A percentile compares a stretch with the other conserved stretches of the same genome.
These are phyloP conservation scores for Eledona agricola DNA, from an alignment of 2,888 invertebrate species.

Conservation along the genomic window DNA sequence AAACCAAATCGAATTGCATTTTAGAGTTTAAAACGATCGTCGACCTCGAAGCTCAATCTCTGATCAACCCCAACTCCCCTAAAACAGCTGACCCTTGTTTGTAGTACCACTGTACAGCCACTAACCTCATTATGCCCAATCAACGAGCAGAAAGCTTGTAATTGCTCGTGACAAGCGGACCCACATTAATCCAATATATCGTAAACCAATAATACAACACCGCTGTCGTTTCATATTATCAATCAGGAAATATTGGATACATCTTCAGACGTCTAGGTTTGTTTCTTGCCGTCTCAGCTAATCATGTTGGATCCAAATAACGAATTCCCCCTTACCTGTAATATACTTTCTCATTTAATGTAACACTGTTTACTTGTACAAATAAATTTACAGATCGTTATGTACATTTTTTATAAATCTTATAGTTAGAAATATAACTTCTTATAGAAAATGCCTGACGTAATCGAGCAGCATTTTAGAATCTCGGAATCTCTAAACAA, in stretches of 20 bases:
- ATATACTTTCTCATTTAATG: conserved; percentile 31
- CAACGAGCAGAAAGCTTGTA: conserved; percentile 59
- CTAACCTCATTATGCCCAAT: conserved; percentile 62
- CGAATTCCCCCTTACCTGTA: conserved; percentile 7
- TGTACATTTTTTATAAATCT: conserved; percentile 35
- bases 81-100: conserved; percentile 58
- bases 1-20: too few relatives aligned
- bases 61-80: conserved; percentile 19
- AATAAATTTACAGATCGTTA: conserved; percentile 33
- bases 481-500: conserved; percentile 31
- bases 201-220: conserved; percentile 57
- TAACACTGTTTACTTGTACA: conserved; percentile 36
- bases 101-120: conserved; percentile 60
- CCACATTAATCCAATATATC: conserved; percentile 57
- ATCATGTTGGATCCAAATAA: conserved; percentile 4
- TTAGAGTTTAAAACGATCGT: conserved; percentile 6
- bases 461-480: conserved; percentile 36
- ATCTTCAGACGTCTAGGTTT: conserved; percentile 35
- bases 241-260: conserved; percentile 41
- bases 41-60: conserved; percentile 13
- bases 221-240: conserved; percentile 54
- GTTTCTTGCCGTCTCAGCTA: conserved; percentile 8
- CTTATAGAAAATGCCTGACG: conserved; percentile 29
- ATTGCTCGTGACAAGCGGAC: conserved; percentile 60
- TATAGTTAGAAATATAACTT: conserved; percentile 33